Base-by-base conservation (phyloP, 2,888 invertebrate species). In the Myopa tessellatipennis region DNA sequence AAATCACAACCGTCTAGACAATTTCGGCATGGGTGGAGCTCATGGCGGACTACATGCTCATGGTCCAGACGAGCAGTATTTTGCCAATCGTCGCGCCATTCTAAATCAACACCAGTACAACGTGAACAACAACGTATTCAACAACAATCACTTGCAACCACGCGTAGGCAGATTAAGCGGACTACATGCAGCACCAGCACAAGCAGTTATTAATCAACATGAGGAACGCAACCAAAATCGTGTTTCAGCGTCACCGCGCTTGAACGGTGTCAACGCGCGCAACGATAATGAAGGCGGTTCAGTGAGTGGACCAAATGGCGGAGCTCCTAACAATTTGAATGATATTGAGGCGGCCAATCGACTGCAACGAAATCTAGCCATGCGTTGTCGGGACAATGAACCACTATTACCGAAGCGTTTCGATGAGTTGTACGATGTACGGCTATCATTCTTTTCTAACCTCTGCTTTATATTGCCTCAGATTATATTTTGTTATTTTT, bases 331-430 rank as follows among this genome's bases (percentile, higher is more conserved):
- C 58, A 82, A 81, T 65, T 58, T 78, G 14, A 83, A 82, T 68
- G 88, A 88, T 76, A 85, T 87, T 34, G 90, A 89, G 73, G 89
- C 89, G 8, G 88, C 87, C 4, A 87, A 86, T 80, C 85, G 89
- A 5, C 81, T 89, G 75, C 90, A 89, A 69, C 84, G 89, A 7
- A 89, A 89, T 82, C 82, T 89, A 36, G 89, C 89, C 0, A 81
- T 89, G 18, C 85, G 89, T 45, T 86, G 86, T 75, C 85, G 89
- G 2, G 88, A 88, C 77, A 88, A 89, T 70, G 88, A 89, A 77
- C 86, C 88, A 4, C 80, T 87, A 79, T 79, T 89, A 68, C 89
- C 89, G 69, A 89, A 88, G 76, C 85, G 89, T 45, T 89, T 89
- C 74, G 88, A 89, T 78, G 89, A 89, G 77, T 83, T 87, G 14